Evolutionary conservation across 2,888 invertebrate genomes (phyloP).

Genomic region (Drosophila mayaguana): DNA sequence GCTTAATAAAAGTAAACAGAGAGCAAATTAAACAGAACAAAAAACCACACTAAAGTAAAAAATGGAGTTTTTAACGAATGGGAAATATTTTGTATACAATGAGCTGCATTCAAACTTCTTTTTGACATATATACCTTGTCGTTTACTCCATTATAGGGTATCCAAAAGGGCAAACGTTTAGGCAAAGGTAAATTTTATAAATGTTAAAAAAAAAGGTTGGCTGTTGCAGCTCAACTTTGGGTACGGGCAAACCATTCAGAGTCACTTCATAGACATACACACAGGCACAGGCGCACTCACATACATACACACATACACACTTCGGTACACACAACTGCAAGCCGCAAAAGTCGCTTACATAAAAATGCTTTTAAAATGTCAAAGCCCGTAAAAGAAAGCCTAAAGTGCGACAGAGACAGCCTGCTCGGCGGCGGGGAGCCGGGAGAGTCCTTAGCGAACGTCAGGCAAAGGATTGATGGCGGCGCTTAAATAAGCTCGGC

Average conservation of each 20-base stretch:
- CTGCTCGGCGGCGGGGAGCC: neutral
- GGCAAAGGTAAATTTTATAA: constrained; percentile 31
- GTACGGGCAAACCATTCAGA: constrained; percentile 40
- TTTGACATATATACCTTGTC: neutral
- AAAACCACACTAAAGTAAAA: neutral
- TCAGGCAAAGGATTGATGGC: constrained; percentile 74
- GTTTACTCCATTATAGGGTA: neutral
- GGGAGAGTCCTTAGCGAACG: constrained; percentile 13
- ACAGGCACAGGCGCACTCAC: constrained; percentile 37
- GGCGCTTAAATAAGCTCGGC: constrained; percentile 62
- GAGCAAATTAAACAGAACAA: neutral
- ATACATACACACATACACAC: constrained; percentile 15
- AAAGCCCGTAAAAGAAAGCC: constrained; percentile 72
- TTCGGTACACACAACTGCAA: constrained; percentile 44
- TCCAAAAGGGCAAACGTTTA: constrained; percentile 35
- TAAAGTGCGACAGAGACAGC: constrained; percentile 26
- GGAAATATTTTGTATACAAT: neutral
- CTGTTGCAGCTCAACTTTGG: constrained; percentile 41
- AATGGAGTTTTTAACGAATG: constrained; percentile 2
- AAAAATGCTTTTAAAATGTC: constrained; percentile 81
- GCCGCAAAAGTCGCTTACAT: constrained; percentile 70
- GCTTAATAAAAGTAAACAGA: constrained; percentile 51
- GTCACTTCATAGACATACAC: constrained; percentile 18
- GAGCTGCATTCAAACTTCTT: neutral
- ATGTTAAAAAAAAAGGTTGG: constrained; percentile 24